These are phyloP conservation scores for Pristionchus entomophagus DNA, from an alignment of 2,888 invertebrate genomes.

Conservation along the genomic window DNA sequence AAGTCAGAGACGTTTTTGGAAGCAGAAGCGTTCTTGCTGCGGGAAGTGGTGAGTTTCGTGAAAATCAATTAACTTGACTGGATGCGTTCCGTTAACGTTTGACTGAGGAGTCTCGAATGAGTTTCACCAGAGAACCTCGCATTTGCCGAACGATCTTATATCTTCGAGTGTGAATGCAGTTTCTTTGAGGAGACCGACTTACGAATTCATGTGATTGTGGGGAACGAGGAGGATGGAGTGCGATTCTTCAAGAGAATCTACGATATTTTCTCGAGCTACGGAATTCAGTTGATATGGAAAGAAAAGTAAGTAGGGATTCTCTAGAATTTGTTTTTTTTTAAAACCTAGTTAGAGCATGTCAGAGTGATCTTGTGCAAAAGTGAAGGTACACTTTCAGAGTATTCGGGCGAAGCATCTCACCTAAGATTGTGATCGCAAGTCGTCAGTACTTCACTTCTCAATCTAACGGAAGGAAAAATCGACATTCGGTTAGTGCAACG, in stretches of 20 bases:
- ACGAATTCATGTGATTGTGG: not conserved
- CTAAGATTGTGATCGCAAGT: not conserved
- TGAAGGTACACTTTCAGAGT: not conserved
- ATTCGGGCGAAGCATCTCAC: not conserved
- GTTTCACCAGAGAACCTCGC: too few species aligned
- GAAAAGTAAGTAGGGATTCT: not conserved
- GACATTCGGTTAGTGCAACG: not conserved
- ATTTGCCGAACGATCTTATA: too few species aligned
- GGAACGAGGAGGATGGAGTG: not conserved
- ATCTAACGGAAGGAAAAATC: not conserved
- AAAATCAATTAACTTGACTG: not conserved
- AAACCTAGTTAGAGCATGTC: too few species aligned
- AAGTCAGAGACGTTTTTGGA: not conserved
- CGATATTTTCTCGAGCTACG: not conserved
- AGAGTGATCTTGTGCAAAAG: too few species aligned
- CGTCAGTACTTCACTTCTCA: not conserved
- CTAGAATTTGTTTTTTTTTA: too few species aligned
- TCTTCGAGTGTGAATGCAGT: too few species aligned
- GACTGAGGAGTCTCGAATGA: too few species aligned
- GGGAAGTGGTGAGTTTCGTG: constrained; percentile 2
- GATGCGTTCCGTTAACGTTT: too few species aligned
- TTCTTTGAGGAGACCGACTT: not conserved
- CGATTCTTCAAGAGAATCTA: not conserved
- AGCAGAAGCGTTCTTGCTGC: not conserved
- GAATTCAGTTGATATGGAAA: not conserved